Base-by-base conservation (phyloP, 2,113 vertebrate genomes). In the Rhinolophus sinicus region DNA sequence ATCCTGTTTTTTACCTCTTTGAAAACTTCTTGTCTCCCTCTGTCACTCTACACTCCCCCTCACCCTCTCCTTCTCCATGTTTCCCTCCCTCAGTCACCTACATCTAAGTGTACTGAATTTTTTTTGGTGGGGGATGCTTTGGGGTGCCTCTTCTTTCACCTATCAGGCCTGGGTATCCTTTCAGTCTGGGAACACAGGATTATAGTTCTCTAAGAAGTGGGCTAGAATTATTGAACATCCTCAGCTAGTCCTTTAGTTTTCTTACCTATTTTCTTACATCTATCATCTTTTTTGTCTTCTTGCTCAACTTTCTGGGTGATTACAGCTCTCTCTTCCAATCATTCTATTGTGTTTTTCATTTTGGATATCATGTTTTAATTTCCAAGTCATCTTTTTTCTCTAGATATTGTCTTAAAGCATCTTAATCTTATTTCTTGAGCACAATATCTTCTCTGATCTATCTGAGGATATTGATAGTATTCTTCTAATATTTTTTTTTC, bases 341-440 rank as follows among this genome's bases (percentile, higher is more conserved):
- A 26, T 90, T 69, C 77, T 83, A 18, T 8, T 73, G 64, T 12
- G 28, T 44, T 72, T 88, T 54, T 72, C 44, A 40, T 62, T 94
- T 93, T 33, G n/a, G 18, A 15, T 54, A 19, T 62, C 26, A 64
- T 64, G 8, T 73, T 88, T 81, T 64, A 82, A 62, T 40, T 44
- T 64, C n/a, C 35, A 72, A 82, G 56, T 44, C 54, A 81, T 73
- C 28, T 75, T 88, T 70, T 44, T 56, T 33, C 54, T 81, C 28
- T 64, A 64, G 28, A 44, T 94, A 81, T 40, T 64, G 70, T 81
- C 54, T 88, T 77, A 15, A 52, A 88, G 26, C n/a, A 40, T 62
- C 24, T 72, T 87, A 58, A 50, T 87, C 73, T 80, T 93, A 69
- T 18, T 93, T 64, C 56, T 94, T 72, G n/a, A 88, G 28, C 73